phyloP scores from a whole-genome alignment of 2,888 invertebrate species.

The Odontomyia ornata region DNA sequence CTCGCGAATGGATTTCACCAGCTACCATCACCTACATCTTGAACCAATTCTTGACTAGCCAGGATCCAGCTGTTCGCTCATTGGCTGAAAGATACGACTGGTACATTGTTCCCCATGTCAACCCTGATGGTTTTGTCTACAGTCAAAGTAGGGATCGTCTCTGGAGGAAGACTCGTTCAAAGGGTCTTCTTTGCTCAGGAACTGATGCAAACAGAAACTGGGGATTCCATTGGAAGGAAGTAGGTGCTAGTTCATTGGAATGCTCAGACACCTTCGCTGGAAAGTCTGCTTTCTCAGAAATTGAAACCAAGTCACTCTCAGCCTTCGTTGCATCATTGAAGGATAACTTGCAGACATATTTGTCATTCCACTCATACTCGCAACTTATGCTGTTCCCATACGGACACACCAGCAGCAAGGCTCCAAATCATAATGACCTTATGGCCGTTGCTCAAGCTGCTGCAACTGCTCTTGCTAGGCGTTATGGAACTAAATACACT shows the following conservation, averaged over 20 bases:
- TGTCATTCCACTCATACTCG: constrained; percentile 80
- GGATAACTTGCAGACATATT: constrained; percentile 69
- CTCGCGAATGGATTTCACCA: constrained; percentile 80
- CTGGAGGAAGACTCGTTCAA: constrained; percentile 73
- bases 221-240: constrained; percentile 71
- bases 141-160: constrained; percentile 71
- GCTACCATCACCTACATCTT: constrained; percentile 71
- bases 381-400: constrained; percentile 77
- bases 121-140: constrained; percentile 80
- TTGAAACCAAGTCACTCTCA: constrained; percentile 68
- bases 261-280: constrained; percentile 66
- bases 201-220: constrained; percentile 74
- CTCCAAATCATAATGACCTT: constrained; percentile 67
- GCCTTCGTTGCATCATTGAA: constrained; percentile 67
- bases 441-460: constrained; percentile 60
- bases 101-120: constrained; percentile 78
- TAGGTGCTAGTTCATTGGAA: constrained; percentile 65
- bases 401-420: constrained; percentile 70
- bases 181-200: constrained; percentile 64
- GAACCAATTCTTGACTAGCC: constrained; percentile 70
- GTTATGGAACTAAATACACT: constrained; percentile 69
- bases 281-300: constrained; percentile 68
- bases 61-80: constrained; percentile 64
- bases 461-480: constrained; percentile 63
- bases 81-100: constrained; percentile 72